Evolutionary conservation across 2,113 vertebrate genomes (phyloP).

Genomic region (Corythornis cristatus): DNA sequence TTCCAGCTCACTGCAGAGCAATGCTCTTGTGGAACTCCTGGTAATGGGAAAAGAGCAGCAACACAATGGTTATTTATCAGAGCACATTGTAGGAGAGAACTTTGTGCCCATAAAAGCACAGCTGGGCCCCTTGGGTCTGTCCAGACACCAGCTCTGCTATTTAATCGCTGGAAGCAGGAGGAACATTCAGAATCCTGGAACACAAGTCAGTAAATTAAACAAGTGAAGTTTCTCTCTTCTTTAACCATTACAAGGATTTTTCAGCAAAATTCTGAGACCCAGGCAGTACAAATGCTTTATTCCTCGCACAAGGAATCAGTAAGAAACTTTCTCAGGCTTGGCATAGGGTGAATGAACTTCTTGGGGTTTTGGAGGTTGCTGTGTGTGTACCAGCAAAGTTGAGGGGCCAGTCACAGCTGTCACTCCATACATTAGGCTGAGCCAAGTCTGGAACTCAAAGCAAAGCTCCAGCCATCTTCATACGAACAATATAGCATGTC

Average conservation of each 20-base stretch:
- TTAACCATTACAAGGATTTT: neutral
- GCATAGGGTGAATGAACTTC: neutral
- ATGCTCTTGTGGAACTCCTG: conserved; percentile 28
- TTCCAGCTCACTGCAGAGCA: neutral
- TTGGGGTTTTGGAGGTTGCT: neutral
- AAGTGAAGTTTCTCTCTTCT: conserved; percentile 5
- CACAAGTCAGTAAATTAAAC: conserved; percentile 31
- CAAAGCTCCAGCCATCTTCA: neutral
- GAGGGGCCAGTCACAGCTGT: neutral
- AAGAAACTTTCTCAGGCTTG: neutral
- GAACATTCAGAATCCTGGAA: conserved; percentile 34
- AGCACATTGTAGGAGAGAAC: conserved; percentile 26
- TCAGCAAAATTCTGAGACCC: neutral
- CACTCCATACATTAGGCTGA: neutral
- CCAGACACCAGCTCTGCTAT: conserved; percentile 42
- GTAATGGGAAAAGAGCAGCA: conserved; percentile 31
- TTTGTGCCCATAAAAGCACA: conserved; percentile 61
- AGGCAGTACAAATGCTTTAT: neutral
- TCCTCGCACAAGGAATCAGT: neutral
- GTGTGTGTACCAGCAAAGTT: neutral
- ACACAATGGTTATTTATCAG: conserved; percentile 38
- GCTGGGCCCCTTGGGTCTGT: neutral
- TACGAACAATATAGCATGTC: neutral
- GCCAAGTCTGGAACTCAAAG: neutral
- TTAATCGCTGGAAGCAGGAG: conserved; percentile 10